Evolutionary conservation across 2,113 vertebrate genomes (phyloP).

Genomic region (Alethe diademata): DNA sequence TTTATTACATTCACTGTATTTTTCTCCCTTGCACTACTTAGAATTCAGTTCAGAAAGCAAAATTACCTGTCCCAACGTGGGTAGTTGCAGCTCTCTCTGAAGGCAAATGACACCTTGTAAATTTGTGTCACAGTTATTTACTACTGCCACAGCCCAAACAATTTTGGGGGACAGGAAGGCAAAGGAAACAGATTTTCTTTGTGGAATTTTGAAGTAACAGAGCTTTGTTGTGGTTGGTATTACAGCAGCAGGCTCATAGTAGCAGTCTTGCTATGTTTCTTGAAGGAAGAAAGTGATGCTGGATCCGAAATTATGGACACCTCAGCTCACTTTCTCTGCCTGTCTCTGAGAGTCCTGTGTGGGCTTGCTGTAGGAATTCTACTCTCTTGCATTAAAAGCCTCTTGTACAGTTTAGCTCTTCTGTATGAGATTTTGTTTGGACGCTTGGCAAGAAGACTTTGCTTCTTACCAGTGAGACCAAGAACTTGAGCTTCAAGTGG

Average conservation of each 20-base stretch:
- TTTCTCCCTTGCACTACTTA: not conserved
- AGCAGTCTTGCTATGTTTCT: not conserved
- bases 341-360: not conserved
- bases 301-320: not conserved
- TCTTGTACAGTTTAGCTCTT: not conserved
- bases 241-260: not conserved
- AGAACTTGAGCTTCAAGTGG: not conserved
- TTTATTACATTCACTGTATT: not conserved
- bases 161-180: not conserved
- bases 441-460: not conserved
- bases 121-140: not conserved
- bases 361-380: not conserved
- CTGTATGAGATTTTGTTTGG: not conserved
- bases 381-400: not conserved
- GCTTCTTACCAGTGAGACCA: not conserved
- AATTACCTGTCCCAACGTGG: not conserved
- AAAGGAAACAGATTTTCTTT: not conserved
- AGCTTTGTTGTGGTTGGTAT: not conserved
- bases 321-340: not conserved
- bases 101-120: not conserved
- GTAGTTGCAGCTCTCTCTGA: not conserved
- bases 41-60: not conserved
- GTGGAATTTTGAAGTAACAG: not conserved
- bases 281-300: not conserved
- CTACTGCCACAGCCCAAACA: not conserved